Conservation (phyloP, 2,888 invertebrate species). For the Notodonta ziczac region DNA sequence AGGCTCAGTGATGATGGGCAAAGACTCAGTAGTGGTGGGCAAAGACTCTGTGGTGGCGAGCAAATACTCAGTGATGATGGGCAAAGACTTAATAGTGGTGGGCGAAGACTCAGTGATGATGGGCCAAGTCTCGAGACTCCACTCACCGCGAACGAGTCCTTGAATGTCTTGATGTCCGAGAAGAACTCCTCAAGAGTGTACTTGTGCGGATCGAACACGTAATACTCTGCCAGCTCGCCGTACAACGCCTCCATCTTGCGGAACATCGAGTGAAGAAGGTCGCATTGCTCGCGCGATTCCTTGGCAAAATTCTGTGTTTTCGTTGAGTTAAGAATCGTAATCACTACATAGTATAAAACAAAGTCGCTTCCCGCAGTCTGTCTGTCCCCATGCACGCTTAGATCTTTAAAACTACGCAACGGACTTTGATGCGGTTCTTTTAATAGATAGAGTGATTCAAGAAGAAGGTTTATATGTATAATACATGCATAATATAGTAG, state of each 20-base stretch:
- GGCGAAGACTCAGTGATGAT: not conserved
- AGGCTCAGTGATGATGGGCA: not conserved
- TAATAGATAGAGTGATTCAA: too few species aligned
- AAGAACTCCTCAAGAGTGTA: slow-evolving; percentile 98
- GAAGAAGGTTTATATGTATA: too few species aligned
- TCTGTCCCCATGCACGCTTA: too few species aligned
- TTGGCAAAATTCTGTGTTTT: slow-evolving; percentile 87
- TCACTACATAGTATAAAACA: too few species aligned
- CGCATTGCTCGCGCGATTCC: slow-evolving; percentile 93
- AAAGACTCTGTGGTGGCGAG: too few species aligned
- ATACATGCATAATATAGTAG: too few species aligned
- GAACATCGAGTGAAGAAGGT: slow-evolving; percentile 96
- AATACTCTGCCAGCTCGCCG: slow-evolving; percentile 94
- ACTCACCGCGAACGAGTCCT: slow-evolving; percentile 93
- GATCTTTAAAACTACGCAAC: too few species aligned
- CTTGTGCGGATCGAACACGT: slow-evolving; percentile 95
- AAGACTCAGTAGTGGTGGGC: not conserved
- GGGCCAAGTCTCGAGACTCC: not conserved
- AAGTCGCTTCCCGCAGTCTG: too few species aligned
- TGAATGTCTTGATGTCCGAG: slow-evolving; percentile 96
- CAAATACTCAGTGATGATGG: too few species aligned
- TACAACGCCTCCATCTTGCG: slow-evolving; percentile 96
- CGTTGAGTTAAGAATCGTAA: slow-evolving; percentile 40
- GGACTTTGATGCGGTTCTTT: too few species aligned
- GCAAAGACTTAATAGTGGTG: too few species aligned